Percentiles rank a stretch among this genome's conserved stretches.
phyloP scores from a whole-genome alignment of 2,113 vertebrate genomes.

The Mugil cephalus region DNA sequence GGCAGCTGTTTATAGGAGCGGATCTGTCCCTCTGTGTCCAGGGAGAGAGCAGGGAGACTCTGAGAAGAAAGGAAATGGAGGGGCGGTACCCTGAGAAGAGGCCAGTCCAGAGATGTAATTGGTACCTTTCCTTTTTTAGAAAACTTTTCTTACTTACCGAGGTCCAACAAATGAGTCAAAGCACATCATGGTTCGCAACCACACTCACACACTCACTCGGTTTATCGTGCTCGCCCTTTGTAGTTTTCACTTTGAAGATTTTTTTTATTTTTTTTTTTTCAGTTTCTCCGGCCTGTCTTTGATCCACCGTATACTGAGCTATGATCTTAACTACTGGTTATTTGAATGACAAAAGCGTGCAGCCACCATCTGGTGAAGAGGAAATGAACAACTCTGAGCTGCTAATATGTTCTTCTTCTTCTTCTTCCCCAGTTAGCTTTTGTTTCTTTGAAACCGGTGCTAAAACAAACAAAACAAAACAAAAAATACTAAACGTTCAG shows the following conservation, averaged over 20 bases:
- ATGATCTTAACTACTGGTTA: slow-evolving; percentile 66
- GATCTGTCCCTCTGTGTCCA: slow-evolving; percentile 41
- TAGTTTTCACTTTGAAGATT: slow-evolving; percentile 76
- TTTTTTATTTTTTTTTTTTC: slow-evolving; percentile 41
- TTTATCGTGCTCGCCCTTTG: slow-evolving; percentile 76
- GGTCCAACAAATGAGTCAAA: slow-evolving; percentile 77
- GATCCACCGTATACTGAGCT: slow-evolving; percentile 44
- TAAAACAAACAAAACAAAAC: no score
- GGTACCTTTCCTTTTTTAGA: slow-evolving; percentile 81
- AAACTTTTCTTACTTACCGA: slow-evolving; percentile 64
- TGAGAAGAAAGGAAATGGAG: slow-evolving; percentile 60
- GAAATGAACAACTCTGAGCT: slow-evolving; percentile 5
- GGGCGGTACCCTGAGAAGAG: slow-evolving; percentile 64
- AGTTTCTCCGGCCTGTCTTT: no score
- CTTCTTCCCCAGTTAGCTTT: neutral
- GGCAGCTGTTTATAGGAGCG: slow-evolving; percentile 52
- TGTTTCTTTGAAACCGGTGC: neutral
- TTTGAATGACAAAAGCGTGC: slow-evolving; percentile 39
- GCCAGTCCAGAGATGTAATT: slow-evolving; percentile 74
- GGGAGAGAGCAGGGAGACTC: slow-evolving; percentile 29
- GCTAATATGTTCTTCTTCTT: slow-evolving; percentile 7
- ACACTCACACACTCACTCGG: slow-evolving; percentile 60
- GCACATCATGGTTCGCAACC: slow-evolving; percentile 55
- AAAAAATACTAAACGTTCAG: slow-evolving; percentile 12
- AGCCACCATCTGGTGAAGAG: slow-evolving; percentile 33